phyloP scores from a whole-genome alignment of 2,888 invertebrate species.

The Bellardia bayeri region DNA sequence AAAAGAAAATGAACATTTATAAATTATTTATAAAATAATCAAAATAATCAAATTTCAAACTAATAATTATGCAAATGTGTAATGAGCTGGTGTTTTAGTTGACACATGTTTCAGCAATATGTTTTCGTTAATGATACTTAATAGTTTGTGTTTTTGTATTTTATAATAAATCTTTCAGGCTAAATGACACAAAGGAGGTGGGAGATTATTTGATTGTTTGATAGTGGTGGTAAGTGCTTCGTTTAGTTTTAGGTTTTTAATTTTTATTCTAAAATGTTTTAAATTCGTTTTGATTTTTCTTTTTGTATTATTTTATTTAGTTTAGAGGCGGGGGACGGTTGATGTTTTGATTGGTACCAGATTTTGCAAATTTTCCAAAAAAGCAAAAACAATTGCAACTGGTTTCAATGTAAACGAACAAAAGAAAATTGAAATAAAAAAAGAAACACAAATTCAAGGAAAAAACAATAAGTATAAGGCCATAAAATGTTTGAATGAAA shows the following conservation, averaged over 20 bases:
- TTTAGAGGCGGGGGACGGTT: neutral
- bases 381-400: slow-evolving; percentile 64
- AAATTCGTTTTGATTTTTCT: slow-evolving; percentile 3
- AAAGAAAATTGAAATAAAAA: slow-evolving; percentile 15
- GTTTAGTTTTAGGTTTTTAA: slow-evolving; percentile 1
- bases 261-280: slow-evolving; percentile 27
- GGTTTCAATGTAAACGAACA: slow-evolving; percentile 45
- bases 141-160: neutral
- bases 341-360: slow-evolving; percentile 58
- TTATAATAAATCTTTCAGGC: slow-evolving; percentile 12
- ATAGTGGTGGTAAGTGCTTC: slow-evolving; percentile 20
- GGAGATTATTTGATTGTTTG: slow-evolving; percentile 19
- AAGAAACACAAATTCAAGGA: slow-evolving; percentile 3
- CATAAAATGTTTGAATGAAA: slow-evolving; percentile 61
- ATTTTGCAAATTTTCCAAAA: slow-evolving; percentile 53
- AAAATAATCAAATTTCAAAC: neutral
- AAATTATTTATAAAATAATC: slow-evolving; percentile 19
- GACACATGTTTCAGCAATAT: slow-evolving; percentile 34
- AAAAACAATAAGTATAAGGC: slow-evolving; percentile 29
- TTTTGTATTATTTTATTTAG: neutral
- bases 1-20: neutral
- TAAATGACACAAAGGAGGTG: slow-evolving; percentile 32
- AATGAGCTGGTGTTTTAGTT: slow-evolving; percentile 36
- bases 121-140: slow-evolving; percentile 46
- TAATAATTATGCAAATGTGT: slow-evolving; percentile 54